Evolutionary conservation across 2,797 vertebrate genomes (phyloP).

Genomic region (Macropus fuliginosus): DNA sequence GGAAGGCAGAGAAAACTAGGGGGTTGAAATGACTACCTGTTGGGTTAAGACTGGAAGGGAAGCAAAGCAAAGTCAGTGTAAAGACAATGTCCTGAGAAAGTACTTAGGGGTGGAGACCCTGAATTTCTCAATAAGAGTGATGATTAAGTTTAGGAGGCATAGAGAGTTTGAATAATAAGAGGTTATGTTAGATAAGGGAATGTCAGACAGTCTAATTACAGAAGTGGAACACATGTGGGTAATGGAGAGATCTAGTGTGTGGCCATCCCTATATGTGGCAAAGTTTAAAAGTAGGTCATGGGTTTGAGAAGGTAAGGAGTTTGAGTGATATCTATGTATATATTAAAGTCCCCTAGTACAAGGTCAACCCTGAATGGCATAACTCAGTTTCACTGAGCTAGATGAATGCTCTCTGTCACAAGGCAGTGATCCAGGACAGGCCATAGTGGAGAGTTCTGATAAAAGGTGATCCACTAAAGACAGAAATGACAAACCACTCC

Average conservation of each 20-base stretch:
- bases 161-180: neutral
- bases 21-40: neutral
- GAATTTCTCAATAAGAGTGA: neutral
- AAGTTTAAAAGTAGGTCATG: neutral
- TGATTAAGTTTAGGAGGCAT: neutral
- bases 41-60: neutral
- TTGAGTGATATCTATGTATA: neutral
- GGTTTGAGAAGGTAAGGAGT: neutral
- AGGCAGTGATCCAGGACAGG: neutral
- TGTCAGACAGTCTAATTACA: neutral
- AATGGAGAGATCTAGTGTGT: neutral
- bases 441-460: too few relatives aligned
- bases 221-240: neutral
- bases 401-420: neutral
- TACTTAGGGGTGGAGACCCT: neutral
- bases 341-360: too few relatives aligned
- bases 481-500: too few relatives aligned
- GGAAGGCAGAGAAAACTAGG: neutral
- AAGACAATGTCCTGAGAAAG: neutral
- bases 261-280: neutral
- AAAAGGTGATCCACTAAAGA: too few relatives aligned
- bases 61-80: too few relatives aligned
- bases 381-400: neutral
- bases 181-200: neutral
- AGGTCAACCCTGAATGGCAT: neutral